Evolutionary conservation across 2,888 invertebrate genomes (phyloP).

Genomic region (Fabriciana adippe): DNA sequence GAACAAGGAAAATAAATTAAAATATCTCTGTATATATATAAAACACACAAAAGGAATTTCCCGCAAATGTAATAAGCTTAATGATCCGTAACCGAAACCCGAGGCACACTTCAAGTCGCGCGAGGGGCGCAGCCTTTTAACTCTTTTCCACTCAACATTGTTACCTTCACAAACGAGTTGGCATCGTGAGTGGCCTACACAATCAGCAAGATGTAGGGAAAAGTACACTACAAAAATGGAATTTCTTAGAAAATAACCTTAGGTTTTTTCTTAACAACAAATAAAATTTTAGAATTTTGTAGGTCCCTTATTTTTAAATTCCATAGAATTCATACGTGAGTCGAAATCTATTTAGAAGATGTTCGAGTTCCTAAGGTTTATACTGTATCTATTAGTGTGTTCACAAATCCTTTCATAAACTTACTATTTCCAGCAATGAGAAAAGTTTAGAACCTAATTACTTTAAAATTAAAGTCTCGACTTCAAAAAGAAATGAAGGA

Average conservation of each 20-base stretch:
- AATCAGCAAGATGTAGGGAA: constrained; percentile 51
- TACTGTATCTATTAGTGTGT: constrained; percentile 21
- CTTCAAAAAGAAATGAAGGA: constrained; percentile 33
- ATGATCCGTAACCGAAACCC: constrained; percentile 49
- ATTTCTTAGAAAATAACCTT: constrained; percentile 36
- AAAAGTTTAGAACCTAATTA: constrained; percentile 37
- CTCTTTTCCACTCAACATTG: constrained; percentile 76
- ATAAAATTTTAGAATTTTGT: neutral
- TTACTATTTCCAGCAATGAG: constrained; percentile 34
- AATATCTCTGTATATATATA: constrained; percentile 17
- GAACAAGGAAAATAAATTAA: constrained; percentile 15
- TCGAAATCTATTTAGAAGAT: constrained; percentile 3
- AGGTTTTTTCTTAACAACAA: neutral
- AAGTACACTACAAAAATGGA: constrained; percentile 45
- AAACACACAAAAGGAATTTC: constrained; percentile 36
- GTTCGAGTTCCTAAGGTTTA: constrained; percentile 8
- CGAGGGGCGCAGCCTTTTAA: constrained; percentile 63
- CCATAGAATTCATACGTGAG: neutral
- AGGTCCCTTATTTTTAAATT: neutral
- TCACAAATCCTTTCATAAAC: constrained; percentile 25
- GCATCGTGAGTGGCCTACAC: constrained; percentile 70
- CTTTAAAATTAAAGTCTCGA: constrained; percentile 38
- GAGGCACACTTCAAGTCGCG: constrained; percentile 49
- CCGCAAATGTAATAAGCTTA: constrained; percentile 47
- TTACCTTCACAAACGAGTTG: constrained; percentile 74